Evolutionary conservation across 2,888 invertebrate species (phyloP), one percentile per base, ranked within the genome.

Genomic region (Taphrorychus bicolor): DNA sequence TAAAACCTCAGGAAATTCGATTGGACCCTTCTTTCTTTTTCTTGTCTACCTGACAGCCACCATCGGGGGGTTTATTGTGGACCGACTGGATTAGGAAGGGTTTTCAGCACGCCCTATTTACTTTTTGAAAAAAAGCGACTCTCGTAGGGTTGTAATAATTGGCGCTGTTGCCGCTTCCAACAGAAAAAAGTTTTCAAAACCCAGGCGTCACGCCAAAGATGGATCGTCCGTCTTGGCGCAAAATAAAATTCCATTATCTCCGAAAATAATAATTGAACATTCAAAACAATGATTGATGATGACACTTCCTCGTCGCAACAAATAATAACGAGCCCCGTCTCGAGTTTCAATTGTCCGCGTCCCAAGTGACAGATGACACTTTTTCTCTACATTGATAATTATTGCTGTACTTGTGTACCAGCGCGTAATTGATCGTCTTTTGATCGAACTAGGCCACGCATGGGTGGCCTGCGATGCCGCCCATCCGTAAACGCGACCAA

Each of bases 271-370:
- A 59, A 59, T 59, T 51, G 51, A 68, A 68, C 63, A 63, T 62
- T 59, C 53, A 59, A 58, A 63, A 68, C 66, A 66, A 70, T 71
- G 71, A 71, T 71, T 68, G 70, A 71, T 71, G 68, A 69, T 64
- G 71, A 71, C 68, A 60, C 53, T 54, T 49, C 45, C 51, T 51
- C 40, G 51, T 22, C 23, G 40, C 49, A 32, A 51, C 51, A 40
- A 59, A 59, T 49, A 40, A 48, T 2, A n/a, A 32, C 45, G 22
- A 48, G 32, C 11, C 7, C 45, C 17, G 24, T 59, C 51, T 51
- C 22, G 49, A 59, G 21, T 59, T 59, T 59, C 59, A 19, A 59
- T 59, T 59, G 59, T 51, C 45, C 17, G 24, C n/a, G 5, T 32
- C 32, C 11, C 32, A 32, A 32, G 5, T 45, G 45, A 45, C 45